These are phyloP conservation scores for Eurytoma adleriae DNA, from an alignment of 2,888 invertebrate genomes.

Conservation along the genomic window DNA sequence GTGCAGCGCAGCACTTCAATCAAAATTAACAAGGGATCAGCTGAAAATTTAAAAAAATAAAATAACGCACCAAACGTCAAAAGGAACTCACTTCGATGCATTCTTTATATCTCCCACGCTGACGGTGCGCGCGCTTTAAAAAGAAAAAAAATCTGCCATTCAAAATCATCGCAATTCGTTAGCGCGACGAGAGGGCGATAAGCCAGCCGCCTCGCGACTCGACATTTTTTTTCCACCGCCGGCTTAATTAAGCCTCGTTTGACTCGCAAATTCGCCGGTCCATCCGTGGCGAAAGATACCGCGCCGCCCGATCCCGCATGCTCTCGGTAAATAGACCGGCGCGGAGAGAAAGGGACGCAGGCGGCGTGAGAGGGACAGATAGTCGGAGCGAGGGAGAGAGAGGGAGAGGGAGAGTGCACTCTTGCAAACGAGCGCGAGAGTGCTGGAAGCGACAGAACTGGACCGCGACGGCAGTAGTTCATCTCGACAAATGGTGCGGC, in stretches of 20 bases:
- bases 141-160: no score
- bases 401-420: not conserved
- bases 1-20: no score
- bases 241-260: constrained; percentile 35
- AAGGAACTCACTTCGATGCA: no score
- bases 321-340: constrained; percentile 9
- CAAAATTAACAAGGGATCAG: no score
- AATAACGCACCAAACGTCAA: no score
- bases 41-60: no score
- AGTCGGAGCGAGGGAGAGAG: not conserved
- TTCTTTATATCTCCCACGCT: no score
- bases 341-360: not conserved
- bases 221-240: no score
- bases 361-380: not conserved
- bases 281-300: constrained; percentile 19
- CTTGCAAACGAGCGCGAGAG: not conserved
- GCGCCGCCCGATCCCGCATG: not conserved
- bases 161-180: no score
- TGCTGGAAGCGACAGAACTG: constrained; percentile 53
- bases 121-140: no score
- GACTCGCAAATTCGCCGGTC: constrained; percentile 40
- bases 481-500: constrained; percentile 59
- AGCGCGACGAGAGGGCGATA: no score
- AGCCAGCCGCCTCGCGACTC: no score
- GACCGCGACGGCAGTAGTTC: constrained; percentile 58